Conservation (phyloP, 1,140 invertebrate species). For the Lepidurus arcticus region DNA sequence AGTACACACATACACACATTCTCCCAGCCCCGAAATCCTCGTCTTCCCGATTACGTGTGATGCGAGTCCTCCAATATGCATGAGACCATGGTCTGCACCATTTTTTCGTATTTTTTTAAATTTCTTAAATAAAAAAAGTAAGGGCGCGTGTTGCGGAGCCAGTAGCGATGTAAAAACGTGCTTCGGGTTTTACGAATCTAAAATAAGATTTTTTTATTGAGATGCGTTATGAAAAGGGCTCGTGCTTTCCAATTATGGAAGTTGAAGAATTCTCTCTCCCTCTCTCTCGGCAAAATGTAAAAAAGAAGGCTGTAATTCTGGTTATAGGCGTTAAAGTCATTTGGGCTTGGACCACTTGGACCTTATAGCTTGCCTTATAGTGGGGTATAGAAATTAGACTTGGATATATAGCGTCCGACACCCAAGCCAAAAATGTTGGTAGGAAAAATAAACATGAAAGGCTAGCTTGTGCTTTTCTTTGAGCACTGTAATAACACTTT, state of each 20-base stretch:
- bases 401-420: not conserved
- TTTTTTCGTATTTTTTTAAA: no score
- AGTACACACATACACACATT: not conserved
- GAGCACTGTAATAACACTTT: not conserved
- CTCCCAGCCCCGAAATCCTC: not conserved
- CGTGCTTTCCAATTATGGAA: not conserved
- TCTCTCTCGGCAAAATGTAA: not conserved
- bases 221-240: not conserved
- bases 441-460: not conserved
- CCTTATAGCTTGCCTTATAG: no score
- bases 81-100: no score
- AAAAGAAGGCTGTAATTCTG: not conserved
- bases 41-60: not conserved
- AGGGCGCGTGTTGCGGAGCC: no score
- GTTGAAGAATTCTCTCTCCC: not conserved
- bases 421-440: constrained; percentile 11
- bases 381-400: not conserved
- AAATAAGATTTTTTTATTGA: constrained; percentile 2
- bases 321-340: constrained; percentile 11
- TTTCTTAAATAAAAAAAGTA: no score
- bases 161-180: no score
- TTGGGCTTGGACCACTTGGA: constrained; percentile 2
- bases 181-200: not conserved
- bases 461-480: not conserved
- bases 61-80: not conserved